Percentiles rank a stretch among this genome's conserved stretches.
These are phyloP conservation scores for Goniozus legneri DNA, from an alignment of 1,140 invertebrate species.

Conservation along the genomic window DNA sequence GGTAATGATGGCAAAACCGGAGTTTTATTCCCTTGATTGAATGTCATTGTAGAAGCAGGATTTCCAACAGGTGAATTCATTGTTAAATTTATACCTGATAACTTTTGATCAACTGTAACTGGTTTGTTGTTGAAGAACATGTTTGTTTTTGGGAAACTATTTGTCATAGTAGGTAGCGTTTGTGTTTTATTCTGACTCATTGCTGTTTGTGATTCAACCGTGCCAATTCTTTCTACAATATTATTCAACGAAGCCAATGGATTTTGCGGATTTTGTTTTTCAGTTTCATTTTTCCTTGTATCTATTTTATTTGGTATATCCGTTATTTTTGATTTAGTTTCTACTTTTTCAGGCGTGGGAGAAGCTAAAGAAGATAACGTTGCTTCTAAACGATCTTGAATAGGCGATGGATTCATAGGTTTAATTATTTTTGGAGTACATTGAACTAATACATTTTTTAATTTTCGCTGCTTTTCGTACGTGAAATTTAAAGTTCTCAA, in stretches of 20 bases:
- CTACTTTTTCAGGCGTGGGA: constrained; percentile 1
- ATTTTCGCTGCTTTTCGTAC: constrained; percentile 33
- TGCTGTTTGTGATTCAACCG: constrained; percentile 10
- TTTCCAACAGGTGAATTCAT: too few relatives aligned
- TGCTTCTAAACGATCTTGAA: constrained; percentile 42
- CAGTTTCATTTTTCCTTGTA: neutral
- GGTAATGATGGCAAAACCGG: too few relatives aligned
- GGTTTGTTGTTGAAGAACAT: constrained; percentile 5
- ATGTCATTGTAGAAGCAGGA: too few relatives aligned
- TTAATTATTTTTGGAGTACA: constrained; percentile 35
- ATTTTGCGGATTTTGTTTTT: constrained; percentile 24
- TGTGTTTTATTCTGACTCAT: constrained; percentile 19
- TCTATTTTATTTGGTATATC: neutral
- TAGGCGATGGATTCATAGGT: constrained; percentile 30
- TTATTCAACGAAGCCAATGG: constrained; percentile 42
- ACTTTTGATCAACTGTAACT: too few relatives aligned
- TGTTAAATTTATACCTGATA: too few relatives aligned
- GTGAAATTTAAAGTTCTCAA: constrained; percentile 33
- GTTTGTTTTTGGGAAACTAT: constrained; percentile 22
- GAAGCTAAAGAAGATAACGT: constrained; percentile 41
- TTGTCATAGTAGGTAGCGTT: constrained; percentile 3
- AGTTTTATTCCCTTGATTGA: too few relatives aligned
- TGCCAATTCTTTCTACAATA: constrained; percentile 41
- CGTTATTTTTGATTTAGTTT: constrained; percentile 13
- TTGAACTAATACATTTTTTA: constrained; percentile 34